Conservation (phyloP, 2,888 invertebrate genomes). For the Phyllotreta striolata region DNA sequence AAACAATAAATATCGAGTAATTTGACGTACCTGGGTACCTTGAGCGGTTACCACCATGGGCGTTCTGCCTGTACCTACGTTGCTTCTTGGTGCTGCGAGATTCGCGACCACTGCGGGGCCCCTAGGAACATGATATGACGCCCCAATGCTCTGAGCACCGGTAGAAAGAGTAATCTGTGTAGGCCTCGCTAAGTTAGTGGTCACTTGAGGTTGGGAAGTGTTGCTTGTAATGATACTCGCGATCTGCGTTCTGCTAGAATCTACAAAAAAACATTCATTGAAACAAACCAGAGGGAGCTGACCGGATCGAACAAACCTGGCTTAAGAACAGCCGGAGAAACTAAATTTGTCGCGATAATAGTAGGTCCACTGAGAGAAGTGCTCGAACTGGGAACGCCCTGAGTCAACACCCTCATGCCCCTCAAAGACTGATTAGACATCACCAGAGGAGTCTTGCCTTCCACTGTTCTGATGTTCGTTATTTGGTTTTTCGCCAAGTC, state of each 20-base stretch:
- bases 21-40: slow-evolving; percentile 45
- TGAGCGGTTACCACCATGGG: slow-evolving; percentile 58
- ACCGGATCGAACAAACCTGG: slow-evolving; percentile 56
- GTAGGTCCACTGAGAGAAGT: slow-evolving; percentile 56
- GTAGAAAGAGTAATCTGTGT: slow-evolving; percentile 59
- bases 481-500: slow-evolving; percentile 65
- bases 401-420: slow-evolving; percentile 58
- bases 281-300: too few relatives aligned
- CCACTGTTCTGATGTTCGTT: slow-evolving; percentile 62
- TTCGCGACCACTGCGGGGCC: slow-evolving; percentile 81
- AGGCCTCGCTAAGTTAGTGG: slow-evolving; percentile 51
- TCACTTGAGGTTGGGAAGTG: slow-evolving; percentile 41
- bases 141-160: slow-evolving; percentile 54
- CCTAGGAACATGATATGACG: slow-evolving; percentile 61
- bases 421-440: slow-evolving; percentile 58
- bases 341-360: slow-evolving; percentile 60
- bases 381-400: slow-evolving; percentile 53
- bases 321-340: slow-evolving; percentile 65
- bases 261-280: slow-evolving; percentile 35
- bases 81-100: slow-evolving; percentile 73
- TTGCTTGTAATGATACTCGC: slow-evolving; percentile 42
- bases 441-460: slow-evolving; percentile 56
- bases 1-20: slow-evolving; percentile 1
- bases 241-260: slow-evolving; percentile 46
- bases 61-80: slow-evolving; percentile 64